Evolutionary conservation across 2,888 invertebrate species (phyloP), one percentile per base, ranked within the genome.

Genomic region (Nomada hirtipes): DNA sequence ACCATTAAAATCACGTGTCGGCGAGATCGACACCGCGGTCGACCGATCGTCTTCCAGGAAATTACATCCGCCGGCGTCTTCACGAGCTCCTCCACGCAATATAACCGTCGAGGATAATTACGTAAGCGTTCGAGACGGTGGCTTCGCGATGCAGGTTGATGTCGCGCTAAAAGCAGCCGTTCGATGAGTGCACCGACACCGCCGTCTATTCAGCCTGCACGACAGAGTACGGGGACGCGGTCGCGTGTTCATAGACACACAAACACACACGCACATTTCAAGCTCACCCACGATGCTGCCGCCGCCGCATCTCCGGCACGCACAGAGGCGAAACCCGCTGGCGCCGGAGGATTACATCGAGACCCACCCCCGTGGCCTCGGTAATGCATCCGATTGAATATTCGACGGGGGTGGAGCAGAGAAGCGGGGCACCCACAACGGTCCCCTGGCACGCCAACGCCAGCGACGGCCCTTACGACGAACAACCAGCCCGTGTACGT

Each of bases 351-450:
- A 88, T 88, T 88, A 88, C 84, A 86, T 75, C 80, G 79, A 64
- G 78, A 80, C 76, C 76, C 80, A 79, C 76, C 82, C 85, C 76
- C 69, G 70, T 69, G 64, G 80, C 63, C 74, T 57, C 87, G 85
- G 89, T 91, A 90, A 91, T 89, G 90, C 88, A 88, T 89, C 87
- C 90, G 91, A 92, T 91, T 91, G 91, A 91, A 92, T 91, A 91
- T 91, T 90, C 88, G 91, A 85, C 85, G 87, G 87, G 86, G 85
- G 70, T 52, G 75, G 63, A 50, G 75, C 36, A 65, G 70, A 29
- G 70, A n/a, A 36, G 26, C 55, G 74, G 55, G 87, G 82, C 86
- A 85, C 84, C 88, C 88, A 84, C 87, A 85, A 84, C 84, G 88
- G 89, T 90, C 89, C 89, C 86, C 76, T 84, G 83, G 83, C 88